phyloP scores from a whole-genome alignment of 2,797 vertebrate species.

The Pseudochaenichthys georgianus region DNA sequence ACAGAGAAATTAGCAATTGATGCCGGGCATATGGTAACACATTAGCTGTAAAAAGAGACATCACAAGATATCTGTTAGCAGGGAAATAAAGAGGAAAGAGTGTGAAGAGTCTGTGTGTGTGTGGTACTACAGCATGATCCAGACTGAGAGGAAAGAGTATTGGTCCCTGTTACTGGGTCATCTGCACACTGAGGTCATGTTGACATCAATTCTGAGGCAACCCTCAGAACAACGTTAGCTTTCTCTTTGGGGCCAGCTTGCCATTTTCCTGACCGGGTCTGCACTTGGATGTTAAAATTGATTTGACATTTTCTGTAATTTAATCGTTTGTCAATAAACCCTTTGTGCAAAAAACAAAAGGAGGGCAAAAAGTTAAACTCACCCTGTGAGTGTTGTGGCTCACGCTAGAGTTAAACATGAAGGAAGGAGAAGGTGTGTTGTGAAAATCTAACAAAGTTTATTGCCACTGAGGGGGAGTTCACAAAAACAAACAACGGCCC shows the following conservation, averaged over 20 bases:
- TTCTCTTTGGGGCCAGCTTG: too few species aligned
- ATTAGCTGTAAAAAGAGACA: background rate
- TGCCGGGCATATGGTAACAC: background rate
- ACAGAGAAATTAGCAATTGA: background rate
- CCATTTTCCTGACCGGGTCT: background rate
- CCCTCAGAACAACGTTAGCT: background rate
- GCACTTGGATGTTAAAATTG: background rate
- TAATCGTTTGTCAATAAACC: background rate
- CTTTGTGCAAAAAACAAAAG: background rate
- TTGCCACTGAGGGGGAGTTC: too few species aligned
- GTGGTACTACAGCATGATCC: background rate
- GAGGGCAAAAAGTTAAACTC: background rate
- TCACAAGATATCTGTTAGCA: background rate
- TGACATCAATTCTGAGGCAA: background rate
- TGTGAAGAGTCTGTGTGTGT: background rate
- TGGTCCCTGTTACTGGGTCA: background rate
- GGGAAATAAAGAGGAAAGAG: background rate
- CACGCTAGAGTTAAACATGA: too few species aligned
- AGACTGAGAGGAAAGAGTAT: background rate
- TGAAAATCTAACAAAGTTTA: too few species aligned
- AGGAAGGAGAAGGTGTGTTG: too few species aligned
- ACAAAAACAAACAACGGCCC: too few species aligned
- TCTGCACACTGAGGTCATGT: background rate
- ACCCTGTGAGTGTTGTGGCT: too few species aligned
- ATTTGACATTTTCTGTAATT: background rate